Evolutionary conservation across 2,113 vertebrate species (phyloP).

Genomic region (Sprattus sprattus): DNA sequence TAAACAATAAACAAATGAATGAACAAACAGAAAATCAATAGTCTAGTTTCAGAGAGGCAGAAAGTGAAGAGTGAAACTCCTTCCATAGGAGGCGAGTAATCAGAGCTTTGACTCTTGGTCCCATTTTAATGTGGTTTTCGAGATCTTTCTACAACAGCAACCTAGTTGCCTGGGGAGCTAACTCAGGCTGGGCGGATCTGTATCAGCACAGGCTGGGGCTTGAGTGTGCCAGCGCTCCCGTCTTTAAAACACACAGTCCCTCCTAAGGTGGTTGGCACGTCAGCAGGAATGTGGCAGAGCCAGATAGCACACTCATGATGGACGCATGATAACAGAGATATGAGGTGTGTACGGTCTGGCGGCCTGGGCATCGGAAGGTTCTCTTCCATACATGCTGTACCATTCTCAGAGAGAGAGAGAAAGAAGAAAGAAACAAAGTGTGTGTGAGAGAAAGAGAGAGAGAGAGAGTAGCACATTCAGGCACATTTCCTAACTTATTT

Average conservation of each 20-base stretch:
- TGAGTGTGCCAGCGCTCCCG: background rate
- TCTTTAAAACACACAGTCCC: background rate
- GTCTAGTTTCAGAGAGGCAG: background rate
- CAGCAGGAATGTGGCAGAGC: background rate
- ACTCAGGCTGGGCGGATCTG: background rate
- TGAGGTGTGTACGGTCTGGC: background rate
- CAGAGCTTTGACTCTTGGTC: background rate
- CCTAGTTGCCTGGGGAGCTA: background rate
- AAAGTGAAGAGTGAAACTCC: background rate
- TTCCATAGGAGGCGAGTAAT: too few relatives aligned
- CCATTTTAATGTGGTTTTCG: too few relatives aligned
- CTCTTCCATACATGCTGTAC: too few relatives aligned
- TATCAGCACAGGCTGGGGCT: background rate
- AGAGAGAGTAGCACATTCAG: too few relatives aligned
- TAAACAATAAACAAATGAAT: background rate
- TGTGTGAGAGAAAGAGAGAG: background rate
- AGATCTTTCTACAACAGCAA: too few relatives aligned
- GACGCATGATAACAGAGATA: background rate
- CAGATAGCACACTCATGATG: background rate
- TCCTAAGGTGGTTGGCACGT: background rate
- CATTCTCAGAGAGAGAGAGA: too few relatives aligned
- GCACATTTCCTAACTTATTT: too few relatives aligned
- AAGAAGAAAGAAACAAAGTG: background rate
- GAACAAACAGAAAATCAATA: background rate
- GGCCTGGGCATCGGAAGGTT: too few relatives aligned